Conservation (phyloP, 2,113 vertebrate species). For the Philantomba maxwellii region DNA sequence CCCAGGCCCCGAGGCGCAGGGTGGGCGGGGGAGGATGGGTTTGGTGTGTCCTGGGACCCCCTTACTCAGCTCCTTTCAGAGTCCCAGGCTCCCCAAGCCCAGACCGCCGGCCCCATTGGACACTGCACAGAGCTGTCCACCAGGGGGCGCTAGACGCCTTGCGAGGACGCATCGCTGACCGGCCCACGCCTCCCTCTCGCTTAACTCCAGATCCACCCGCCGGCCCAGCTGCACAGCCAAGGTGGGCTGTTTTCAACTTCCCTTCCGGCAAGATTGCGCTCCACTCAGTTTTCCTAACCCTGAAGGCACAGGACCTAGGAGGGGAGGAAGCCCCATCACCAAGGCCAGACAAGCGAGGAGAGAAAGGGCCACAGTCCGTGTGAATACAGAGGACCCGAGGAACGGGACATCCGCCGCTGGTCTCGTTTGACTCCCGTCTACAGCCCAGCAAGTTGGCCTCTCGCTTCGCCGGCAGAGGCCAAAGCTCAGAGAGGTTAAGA, state of each 20-base stretch:
- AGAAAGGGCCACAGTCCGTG: not conserved
- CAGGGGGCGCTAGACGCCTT: not conserved
- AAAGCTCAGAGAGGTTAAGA: not conserved
- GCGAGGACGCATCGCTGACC: not conserved
- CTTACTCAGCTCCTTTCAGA: not conserved
- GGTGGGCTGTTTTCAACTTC: not conserved
- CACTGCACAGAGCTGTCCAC: not conserved
- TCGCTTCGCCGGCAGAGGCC: fast-evolving
- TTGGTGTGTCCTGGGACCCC: not conserved
- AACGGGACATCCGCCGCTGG: fast-evolving
- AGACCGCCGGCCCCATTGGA: fast-evolving
- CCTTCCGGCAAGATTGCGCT: not conserved
- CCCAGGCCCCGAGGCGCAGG: not conserved
- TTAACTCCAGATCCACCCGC: not conserved
- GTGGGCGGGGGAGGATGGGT: not conserved
- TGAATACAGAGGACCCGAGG: not conserved
- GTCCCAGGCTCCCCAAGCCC: not conserved
- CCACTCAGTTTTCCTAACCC: not conserved
- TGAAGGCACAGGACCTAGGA: not conserved
- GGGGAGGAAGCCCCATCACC: not conserved
- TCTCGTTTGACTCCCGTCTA: not conserved
- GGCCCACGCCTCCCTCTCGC: not conserved
- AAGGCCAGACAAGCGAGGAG: not conserved
- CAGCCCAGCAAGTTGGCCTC: fast-evolving
- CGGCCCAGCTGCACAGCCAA: not conserved